Conservation (phyloP, 2,113 vertebrate genomes). For the Cranoglanis bouderius region DNA sequence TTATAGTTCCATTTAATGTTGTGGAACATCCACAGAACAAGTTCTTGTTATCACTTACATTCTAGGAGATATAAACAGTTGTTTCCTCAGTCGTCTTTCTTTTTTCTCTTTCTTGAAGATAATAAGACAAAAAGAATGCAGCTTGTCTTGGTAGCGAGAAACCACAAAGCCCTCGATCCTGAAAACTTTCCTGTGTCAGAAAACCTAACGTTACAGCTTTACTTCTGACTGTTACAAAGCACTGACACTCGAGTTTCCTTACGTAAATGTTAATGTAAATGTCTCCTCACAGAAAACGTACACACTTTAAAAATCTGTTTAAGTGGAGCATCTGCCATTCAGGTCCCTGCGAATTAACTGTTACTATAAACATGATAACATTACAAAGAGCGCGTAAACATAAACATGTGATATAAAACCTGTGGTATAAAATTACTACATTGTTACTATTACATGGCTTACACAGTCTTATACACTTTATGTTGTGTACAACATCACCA, state of each 20-base stretch:
- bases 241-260: background rate
- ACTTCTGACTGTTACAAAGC: background rate
- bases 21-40: too few relatives aligned
- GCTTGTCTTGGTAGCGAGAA: background rate
- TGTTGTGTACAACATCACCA: too few relatives aligned
- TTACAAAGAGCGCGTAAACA: background rate
- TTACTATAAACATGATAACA: background rate
- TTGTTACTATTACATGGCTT: background rate
- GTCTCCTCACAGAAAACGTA: too few relatives aligned
- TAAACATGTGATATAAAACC: background rate
- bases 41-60: too few relatives aligned
- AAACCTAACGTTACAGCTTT: background rate
- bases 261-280: background rate
- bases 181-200: background rate
- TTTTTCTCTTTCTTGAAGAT: background rate
- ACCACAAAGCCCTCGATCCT: background rate
- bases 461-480: too few relatives aligned
- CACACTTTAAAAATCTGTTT: too few relatives aligned
- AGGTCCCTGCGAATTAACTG: too few relatives aligned
- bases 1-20: too few relatives aligned
- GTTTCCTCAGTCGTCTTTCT: too few relatives aligned
- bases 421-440: background rate
- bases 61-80: too few relatives aligned
- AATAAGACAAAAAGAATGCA: background rate
- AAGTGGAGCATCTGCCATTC: too few relatives aligned